Percentiles rank a stretch among this genome's conserved stretches.
Evolutionary conservation across 2,113 vertebrate species (phyloP).

Genomic region (Hippocampus guttulatus): DNA sequence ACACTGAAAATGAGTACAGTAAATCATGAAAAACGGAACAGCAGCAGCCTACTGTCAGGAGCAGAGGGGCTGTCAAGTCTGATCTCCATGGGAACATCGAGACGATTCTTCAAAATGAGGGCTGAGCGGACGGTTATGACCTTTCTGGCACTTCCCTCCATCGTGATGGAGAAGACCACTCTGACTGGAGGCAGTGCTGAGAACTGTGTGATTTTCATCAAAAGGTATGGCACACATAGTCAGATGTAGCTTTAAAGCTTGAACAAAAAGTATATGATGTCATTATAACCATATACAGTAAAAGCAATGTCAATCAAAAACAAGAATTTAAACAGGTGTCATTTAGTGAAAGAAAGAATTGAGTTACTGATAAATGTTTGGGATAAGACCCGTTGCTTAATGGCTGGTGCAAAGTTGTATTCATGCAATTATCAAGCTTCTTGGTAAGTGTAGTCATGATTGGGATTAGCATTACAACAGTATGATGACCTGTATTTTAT

Average conservation of each 20-base stretch:
- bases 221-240: neutral
- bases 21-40: neutral
- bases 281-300: neutral
- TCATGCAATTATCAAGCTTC: too few species aligned
- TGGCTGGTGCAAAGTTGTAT: too few species aligned
- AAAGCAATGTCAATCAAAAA: neutral
- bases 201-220: slow-evolving; percentile 73
- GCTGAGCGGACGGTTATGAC: slow-evolving; percentile 94
- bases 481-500: neutral
- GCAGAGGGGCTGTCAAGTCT: slow-evolving; percentile 92
- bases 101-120: slow-evolving; percentile 88
- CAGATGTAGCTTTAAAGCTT: neutral
- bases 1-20: neutral
- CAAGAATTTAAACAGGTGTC: neutral
- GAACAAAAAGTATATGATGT: neutral
- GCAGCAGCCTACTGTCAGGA: slow-evolving; percentile 84
- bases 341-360: too few species aligned
- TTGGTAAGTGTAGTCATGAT: neutral
- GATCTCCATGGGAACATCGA: slow-evolving; percentile 91
- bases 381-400: too few species aligned
- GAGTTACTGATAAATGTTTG: too few species aligned
- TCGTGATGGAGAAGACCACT: slow-evolving; percentile 92
- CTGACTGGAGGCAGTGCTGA: slow-evolving; percentile 92
- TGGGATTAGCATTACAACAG: neutral
- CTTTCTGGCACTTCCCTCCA: slow-evolving; percentile 94